phyloP scores from a whole-genome alignment of 2,797 vertebrate genomes.

The Pantherophis alleghaniensis region DNA sequence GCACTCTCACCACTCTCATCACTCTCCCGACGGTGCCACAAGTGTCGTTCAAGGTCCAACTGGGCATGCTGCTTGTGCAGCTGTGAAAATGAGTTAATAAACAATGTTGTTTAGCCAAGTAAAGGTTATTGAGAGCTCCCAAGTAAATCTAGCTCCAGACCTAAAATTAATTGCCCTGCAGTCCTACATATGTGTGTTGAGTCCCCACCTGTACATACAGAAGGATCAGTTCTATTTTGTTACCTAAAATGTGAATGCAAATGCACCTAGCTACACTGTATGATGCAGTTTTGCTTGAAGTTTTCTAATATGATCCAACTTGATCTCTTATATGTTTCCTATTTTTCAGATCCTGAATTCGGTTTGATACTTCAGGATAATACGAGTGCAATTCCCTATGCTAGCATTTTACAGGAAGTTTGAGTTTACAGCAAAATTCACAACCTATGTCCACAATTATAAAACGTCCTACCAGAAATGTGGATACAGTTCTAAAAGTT shows the following conservation, averaged over 20 bases:
- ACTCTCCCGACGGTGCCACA: slow-evolving; percentile 95
- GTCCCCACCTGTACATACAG: neutral
- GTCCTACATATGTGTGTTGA: neutral
- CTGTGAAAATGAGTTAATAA: slow-evolving; percentile 65
- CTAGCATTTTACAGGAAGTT: neutral
- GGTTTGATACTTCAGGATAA: neutral
- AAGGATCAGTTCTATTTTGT: neutral
- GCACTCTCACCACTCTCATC: slow-evolving; percentile 93
- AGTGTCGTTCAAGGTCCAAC: slow-evolving; percentile 86
- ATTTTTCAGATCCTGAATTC: neutral
- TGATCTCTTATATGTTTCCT: neutral
- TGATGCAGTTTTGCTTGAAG: neutral
- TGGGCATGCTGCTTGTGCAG: slow-evolving; percentile 91
- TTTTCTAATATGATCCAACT: neutral
- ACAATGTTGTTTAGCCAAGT: neutral
- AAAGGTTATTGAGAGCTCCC: neutral
- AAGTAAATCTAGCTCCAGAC: neutral
- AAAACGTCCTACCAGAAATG: neutral
- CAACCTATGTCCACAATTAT: neutral
- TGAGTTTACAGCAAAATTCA: neutral
- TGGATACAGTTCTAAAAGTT: neutral
- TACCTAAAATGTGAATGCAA: neutral
- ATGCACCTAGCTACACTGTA: neutral
- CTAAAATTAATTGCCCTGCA: neutral
- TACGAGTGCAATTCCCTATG: neutral